These are phyloP conservation scores for Illadopsis cleaveri DNA, from an alignment of 2,113 vertebrate species.

Conservation along the genomic window DNA sequence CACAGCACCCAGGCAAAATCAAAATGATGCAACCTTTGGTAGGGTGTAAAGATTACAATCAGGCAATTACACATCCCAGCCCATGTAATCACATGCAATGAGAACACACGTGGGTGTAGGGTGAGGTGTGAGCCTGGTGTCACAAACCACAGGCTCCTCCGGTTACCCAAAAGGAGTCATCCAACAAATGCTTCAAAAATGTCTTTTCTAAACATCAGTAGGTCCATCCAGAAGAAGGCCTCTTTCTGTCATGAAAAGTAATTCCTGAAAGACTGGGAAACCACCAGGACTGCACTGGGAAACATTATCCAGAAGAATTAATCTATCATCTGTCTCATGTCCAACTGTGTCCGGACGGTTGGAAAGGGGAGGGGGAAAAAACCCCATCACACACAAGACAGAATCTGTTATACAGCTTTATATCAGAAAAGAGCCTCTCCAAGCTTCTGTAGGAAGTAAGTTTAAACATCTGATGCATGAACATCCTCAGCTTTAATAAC, in stretches of 20 bases:
- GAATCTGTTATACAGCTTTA: conserved; percentile 13
- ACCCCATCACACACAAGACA: neutral
- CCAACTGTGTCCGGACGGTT: neutral
- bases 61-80: neutral
- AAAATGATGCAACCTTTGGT: conserved; percentile 12
- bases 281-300: neutral
- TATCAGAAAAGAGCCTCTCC: neutral
- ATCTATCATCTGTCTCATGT: neutral
- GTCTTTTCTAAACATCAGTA: neutral
- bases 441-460: neutral
- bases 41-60: neutral
- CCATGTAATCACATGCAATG: neutral
- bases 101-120: neutral
- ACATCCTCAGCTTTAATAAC: conserved; percentile 23
- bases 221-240: neutral
- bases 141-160: conserved; percentile 8
- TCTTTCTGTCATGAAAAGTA: neutral
- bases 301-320: neutral
- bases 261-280: neutral
- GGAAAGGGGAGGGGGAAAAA: neutral
- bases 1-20: neutral
- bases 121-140: neutral
- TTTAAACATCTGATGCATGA: neutral
- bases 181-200: neutral
- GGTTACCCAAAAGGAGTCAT: neutral